phyloP scores from a whole-genome alignment of 1,140 invertebrate genomes.

The Globodera ellingtonae region DNA sequence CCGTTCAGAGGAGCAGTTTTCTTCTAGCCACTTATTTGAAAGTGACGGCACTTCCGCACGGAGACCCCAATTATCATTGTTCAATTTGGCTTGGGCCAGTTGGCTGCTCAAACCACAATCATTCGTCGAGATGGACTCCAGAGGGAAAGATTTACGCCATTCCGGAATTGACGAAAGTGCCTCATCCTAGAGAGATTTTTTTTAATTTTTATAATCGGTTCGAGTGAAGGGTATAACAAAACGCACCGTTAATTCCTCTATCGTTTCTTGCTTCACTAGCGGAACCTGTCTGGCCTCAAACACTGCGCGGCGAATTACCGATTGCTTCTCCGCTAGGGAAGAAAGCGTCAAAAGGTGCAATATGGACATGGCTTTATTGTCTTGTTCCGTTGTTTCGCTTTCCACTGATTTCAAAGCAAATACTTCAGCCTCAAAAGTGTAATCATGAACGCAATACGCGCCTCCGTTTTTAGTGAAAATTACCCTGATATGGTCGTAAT shows the following conservation, averaged over 20 bases:
- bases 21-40: background rate
- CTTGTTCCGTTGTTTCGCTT: background rate
- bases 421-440: slow-evolving; percentile 22
- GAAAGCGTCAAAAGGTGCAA: slow-evolving; percentile 3
- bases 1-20: background rate
- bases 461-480: background rate
- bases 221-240: too few relatives aligned
- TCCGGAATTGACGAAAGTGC: slow-evolving; percentile 10
- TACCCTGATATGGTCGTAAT: slow-evolving; percentile 35
- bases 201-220: background rate
- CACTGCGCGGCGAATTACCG: slow-evolving; percentile 12
- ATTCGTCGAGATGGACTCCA: background rate
- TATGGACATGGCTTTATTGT: slow-evolving; percentile 13
- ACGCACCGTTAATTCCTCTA: background rate
- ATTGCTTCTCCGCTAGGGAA: background rate
- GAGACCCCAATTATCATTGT: background rate
- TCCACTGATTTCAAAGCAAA: slow-evolving; percentile 9
- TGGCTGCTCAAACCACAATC: background rate
- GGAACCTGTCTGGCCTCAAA: slow-evolving; percentile 15
- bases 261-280: slow-evolving; percentile 2
- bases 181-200: slow-evolving; percentile 14
- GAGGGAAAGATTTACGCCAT: slow-evolving; percentile 20
- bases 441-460: background rate
- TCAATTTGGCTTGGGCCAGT: background rate
- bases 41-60: background rate